These are phyloP conservation scores for Hippocampus kuda DNA, from an alignment of 2,797 vertebrate genomes.

Conservation along the genomic window DNA sequence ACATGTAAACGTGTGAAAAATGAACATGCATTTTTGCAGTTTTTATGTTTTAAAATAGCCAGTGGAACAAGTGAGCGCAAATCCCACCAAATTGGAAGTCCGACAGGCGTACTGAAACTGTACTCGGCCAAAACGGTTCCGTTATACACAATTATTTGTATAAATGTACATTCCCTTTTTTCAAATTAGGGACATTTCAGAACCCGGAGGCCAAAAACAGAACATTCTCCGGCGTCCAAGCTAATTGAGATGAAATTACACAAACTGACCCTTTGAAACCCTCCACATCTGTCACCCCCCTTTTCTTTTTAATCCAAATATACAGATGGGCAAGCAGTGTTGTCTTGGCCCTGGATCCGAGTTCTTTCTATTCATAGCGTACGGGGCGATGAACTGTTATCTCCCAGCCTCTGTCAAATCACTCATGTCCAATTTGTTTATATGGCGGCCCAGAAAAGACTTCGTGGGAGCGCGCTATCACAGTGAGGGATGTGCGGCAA, in stretches of 20 bases:
- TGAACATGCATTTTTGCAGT: no score
- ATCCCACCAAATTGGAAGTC: no score
- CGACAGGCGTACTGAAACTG: no score
- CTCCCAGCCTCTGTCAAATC: conserved; percentile 62
- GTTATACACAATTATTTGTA: no score
- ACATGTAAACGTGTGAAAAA: no score
- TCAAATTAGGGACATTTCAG: conserved; percentile 25
- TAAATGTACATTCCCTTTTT: no score
- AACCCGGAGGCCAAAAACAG: conserved; percentile 45
- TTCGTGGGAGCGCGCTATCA: conserved; percentile 58
- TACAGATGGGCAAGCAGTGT: conserved; percentile 40
- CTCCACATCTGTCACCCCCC: conserved; percentile 43
- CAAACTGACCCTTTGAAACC: conserved; percentile 40
- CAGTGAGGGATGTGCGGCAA: conserved; percentile 47
- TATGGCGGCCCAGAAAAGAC: conserved; percentile 53
- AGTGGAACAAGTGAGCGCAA: no score
- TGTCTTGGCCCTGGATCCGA: conserved; percentile 46
- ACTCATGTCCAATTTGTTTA: conserved; percentile 69
- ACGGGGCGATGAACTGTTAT: conserved; percentile 64
- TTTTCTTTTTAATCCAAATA: conserved; percentile 29
- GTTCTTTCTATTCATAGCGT: conserved; percentile 54
- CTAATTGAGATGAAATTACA: conserved; percentile 49
- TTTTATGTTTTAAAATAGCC: no score
- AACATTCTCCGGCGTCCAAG: conserved; percentile 38
- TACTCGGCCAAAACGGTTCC: no score